Evolutionary conservation across 2,797 vertebrate genomes (phyloP), one percentile per base, ranked within the genome.

Genomic region (Hirundo rustica): DNA sequence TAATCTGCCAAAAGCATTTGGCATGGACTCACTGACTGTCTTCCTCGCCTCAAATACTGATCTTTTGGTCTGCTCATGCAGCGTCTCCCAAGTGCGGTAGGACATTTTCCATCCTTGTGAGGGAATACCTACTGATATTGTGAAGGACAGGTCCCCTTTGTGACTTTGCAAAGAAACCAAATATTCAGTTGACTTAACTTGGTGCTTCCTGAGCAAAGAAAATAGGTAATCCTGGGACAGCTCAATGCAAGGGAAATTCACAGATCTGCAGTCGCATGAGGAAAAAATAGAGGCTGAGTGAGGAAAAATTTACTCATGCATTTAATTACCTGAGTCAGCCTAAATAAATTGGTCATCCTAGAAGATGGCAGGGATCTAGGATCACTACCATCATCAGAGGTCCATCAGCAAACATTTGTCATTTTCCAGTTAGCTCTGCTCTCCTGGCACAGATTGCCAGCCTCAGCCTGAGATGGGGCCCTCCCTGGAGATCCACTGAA

Each of bases 311-410:
- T 64, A 74, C 58, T 87, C 79, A 9, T 73, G 67, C 27, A 45
- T 94, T 86, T 94, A 81, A 91, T 95, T 93, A 73, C 81, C 34
- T 42, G 65, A 94, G 18, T 91, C 71, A 73, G 70, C 44, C 23
- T 58, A 95, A 95, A 83, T 45, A 61, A 84, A 70, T 26, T 42
- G 93, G 77, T 96, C 85, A 89, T 85, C 61, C 21, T 50, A 42
- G 66, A 44, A 84, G 79, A 82, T 34, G 11, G 40, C 58, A 88
- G 73, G 60, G 81, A 96, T 96, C 57, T 40, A 84, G 38, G 29
- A 92, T 50, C 68, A 66, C 65, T 83, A 44, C 25, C 22, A 20
- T 47, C 73, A 91, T 61, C 67, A 77, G 47, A 80, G 27, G 29
- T 88, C 78, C 67, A 74, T 44, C 44, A 83, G 73, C 55, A 87